phyloP scores from a whole-genome alignment of 2,888 invertebrate species.

The Dolomedes plantarius region DNA sequence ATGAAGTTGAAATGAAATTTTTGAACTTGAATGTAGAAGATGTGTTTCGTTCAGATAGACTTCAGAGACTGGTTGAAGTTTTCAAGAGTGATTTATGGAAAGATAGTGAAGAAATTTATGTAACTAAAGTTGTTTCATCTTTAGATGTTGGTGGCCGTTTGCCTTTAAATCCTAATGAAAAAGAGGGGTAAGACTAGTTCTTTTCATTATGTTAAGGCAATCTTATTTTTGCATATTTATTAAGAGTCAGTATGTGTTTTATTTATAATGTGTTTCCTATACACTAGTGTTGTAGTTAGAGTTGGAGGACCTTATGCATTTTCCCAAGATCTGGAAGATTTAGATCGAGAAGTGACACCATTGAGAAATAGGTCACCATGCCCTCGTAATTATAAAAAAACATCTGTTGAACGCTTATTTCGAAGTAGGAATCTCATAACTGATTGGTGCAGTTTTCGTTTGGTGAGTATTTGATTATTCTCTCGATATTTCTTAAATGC shows the following conservation, averaged over 20 bases:
- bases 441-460: conserved; percentile 92
- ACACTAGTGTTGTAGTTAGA: conserved; percentile 87
- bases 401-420: conserved; percentile 89
- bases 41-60: conserved; percentile 84
- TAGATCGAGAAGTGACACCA: conserved; percentile 82
- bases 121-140: conserved; percentile 90
- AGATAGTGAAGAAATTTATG: conserved; percentile 83
- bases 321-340: conserved; percentile 82
- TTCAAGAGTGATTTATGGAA: conserved; percentile 86
- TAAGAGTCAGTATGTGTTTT: too few relatives aligned
- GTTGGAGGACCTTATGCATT: conserved; percentile 87
- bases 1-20: conserved; percentile 88
- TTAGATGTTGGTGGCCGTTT: conserved; percentile 89
- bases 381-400: conserved; percentile 88
- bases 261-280: not conserved
- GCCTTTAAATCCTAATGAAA: conserved; percentile 88
- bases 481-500: too few relatives aligned
- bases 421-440: conserved; percentile 86
- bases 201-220: not conserved
- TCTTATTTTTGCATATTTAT: too few relatives aligned
- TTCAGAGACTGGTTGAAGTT: conserved; percentile 86
- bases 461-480: conserved; percentile 80
- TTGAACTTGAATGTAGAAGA: conserved; percentile 93
- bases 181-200: conserved; percentile 84
- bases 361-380: conserved; percentile 86